Conservation (phyloP, 2,888 invertebrate species). For the Ceriagrion tenellum region DNA sequence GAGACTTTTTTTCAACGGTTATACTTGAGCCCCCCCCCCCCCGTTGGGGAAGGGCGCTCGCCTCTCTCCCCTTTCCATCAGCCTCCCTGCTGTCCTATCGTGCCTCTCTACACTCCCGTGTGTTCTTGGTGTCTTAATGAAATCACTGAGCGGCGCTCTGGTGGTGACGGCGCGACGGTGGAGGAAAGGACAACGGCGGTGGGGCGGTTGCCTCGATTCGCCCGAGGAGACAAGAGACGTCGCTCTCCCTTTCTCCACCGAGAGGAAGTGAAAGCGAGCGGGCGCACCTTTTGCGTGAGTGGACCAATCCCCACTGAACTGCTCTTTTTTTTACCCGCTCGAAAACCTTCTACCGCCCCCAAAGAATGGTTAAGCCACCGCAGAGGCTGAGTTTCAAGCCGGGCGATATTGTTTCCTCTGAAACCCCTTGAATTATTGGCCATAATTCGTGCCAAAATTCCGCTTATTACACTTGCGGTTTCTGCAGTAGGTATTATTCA, state of each 20-base stretch:
- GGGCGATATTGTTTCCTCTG: not conserved
- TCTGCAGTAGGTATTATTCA: no score
- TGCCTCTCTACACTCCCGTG: not conserved
- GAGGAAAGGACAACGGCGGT: not conserved
- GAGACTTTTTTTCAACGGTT: not conserved
- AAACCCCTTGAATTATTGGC: not conserved
- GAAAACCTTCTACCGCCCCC: not conserved
- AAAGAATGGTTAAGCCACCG: not conserved
- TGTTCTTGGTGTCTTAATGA: constrained; percentile 17
- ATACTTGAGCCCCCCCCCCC: not conserved
- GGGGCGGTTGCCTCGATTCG: not conserved
- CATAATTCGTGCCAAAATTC: no score
- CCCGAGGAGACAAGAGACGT: not conserved
- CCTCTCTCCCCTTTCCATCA: not conserved
- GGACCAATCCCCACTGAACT: no score
- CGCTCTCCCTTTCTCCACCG: not conserved
- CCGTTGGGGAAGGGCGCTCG: not conserved
- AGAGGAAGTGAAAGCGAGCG: no score
- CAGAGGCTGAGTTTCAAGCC: not conserved
- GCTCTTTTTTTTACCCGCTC: not conserved
- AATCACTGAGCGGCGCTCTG: not conserved
- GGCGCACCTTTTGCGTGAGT: no score
- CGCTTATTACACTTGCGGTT: no score
- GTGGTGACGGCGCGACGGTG: not conserved
- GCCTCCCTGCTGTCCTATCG: no score